These are phyloP conservation scores for Alcedo atthis DNA, from an alignment of 2,797 vertebrate species.

Conservation along the genomic window DNA sequence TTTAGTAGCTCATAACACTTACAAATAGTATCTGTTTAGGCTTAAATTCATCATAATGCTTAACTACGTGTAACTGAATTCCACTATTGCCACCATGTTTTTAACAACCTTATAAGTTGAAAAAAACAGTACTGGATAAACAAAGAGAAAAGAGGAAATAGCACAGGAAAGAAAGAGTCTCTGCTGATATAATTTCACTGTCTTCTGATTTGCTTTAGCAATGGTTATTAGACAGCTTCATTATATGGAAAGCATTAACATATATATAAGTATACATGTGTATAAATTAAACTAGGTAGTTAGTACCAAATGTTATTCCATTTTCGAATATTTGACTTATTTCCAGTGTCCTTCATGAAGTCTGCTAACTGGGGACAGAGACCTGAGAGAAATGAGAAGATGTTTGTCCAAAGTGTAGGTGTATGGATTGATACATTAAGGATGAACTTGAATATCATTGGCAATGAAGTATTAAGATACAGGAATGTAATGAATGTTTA, in stretches of 20 bases:
- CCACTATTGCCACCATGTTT: background rate
- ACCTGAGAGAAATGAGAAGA: background rate
- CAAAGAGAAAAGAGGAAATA: background rate
- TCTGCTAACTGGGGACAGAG: background rate
- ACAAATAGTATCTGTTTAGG: background rate
- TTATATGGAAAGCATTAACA: background rate
- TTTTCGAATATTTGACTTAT: background rate
- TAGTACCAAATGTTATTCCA: background rate
- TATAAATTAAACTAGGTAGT: background rate
- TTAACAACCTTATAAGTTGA: background rate
- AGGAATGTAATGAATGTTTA: background rate
- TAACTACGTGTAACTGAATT: background rate
- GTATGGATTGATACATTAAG: background rate
- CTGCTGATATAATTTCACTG: background rate
- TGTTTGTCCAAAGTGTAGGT: background rate
- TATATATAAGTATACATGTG: background rate
- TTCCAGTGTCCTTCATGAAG: background rate
- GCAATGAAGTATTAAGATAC: background rate
- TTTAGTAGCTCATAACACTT: background rate
- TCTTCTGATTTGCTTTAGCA: background rate
- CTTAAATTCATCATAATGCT: background rate
- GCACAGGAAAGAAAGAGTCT: background rate
- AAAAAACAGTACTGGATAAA: background rate
- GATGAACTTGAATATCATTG: background rate
- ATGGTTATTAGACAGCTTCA: background rate